Percentiles rank a stretch among this genome's conserved stretches.
Conservation (phyloP, 2,113 vertebrate genomes). For the Odontesthes bonariensis region DNA sequence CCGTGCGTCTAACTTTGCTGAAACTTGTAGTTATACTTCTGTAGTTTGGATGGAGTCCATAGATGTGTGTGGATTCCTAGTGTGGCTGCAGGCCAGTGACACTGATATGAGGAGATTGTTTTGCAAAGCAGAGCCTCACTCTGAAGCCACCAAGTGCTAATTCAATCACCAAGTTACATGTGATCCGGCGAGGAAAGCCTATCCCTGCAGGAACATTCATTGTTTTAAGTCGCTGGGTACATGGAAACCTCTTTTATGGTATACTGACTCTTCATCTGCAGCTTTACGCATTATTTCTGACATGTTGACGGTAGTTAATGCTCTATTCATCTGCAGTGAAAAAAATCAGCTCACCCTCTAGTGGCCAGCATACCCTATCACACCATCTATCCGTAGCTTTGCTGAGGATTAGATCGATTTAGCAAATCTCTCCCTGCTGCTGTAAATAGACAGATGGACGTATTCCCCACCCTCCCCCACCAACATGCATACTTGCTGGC, state of each 20-base stretch:
- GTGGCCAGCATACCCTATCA: conserved; percentile 32
- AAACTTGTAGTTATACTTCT: no score
- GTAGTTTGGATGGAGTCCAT: not conserved
- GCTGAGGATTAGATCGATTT: conserved; percentile 77
- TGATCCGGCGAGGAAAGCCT: conserved; percentile 9
- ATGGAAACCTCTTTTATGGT: not conserved
- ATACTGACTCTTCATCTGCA: no score
- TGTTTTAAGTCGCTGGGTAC: not conserved
- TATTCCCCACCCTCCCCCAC: conserved; percentile 25
- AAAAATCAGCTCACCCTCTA: conserved; percentile 41
- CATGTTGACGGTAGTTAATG: no score
- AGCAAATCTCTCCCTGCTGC: conserved; percentile 65
- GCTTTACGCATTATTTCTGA: no score
- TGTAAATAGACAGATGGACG: conserved; percentile 80
- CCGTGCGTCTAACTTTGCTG: no score
- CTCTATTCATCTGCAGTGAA: no score
- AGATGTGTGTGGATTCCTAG: not conserved
- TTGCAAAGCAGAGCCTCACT: conserved; percentile 32
- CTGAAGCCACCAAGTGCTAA: conserved; percentile 24
- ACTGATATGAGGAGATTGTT: conserved; percentile 47
- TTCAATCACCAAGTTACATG: conserved; percentile 44
- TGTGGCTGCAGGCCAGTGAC: conserved; percentile 28
- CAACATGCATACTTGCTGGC: conserved; percentile 12
- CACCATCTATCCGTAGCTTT: conserved; percentile 32
- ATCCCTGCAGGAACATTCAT: not conserved